Evolutionary conservation across 2,113 vertebrate species (phyloP).

Genomic region (Tetraodon nigroviridis): DNA sequence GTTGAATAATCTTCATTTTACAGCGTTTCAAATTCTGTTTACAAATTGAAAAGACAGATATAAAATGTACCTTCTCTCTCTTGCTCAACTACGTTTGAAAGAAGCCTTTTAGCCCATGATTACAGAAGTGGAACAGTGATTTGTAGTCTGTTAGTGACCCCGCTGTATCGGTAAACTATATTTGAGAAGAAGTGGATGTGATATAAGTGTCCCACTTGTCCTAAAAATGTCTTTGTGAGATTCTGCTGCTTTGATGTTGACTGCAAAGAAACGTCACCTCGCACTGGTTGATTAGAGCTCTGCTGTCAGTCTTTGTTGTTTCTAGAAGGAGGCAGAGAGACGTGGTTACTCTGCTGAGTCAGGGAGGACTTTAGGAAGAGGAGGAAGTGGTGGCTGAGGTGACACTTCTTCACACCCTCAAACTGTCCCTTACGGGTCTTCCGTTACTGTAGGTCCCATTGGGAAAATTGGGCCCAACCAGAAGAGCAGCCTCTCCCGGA

Average conservation of each 20-base stretch:
- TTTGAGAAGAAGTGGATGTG: conserved; percentile 59
- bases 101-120: conserved; percentile 78
- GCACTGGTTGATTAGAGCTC: conserved; percentile 33
- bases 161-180: conserved; percentile 60
- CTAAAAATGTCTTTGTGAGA: conserved; percentile 56
- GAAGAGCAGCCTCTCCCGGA: conserved; percentile 87
- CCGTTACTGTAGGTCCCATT: conserved; percentile 85
- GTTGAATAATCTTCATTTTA: neutral
- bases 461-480: conserved; percentile 86
- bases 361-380: conserved; percentile 52
- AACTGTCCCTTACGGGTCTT: conserved; percentile 80
- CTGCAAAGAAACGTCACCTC: conserved; percentile 40
- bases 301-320: neutral
- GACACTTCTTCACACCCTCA: conserved; percentile 72
- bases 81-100: conserved; percentile 64
- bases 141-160: conserved; percentile 67
- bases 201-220: conserved; percentile 54
- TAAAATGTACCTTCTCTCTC: neutral
- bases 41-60: neutral
- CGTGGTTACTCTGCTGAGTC: conserved; percentile 55
- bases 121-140: conserved; percentile 70
- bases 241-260: conserved; percentile 34
- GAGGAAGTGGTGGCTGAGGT: conserved; percentile 56
- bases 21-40: neutral
- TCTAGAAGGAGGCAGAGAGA: too few species aligned